Base-by-base conservation (phyloP, 2,797 vertebrate species). In the Eidolon dupreanum region DNA sequence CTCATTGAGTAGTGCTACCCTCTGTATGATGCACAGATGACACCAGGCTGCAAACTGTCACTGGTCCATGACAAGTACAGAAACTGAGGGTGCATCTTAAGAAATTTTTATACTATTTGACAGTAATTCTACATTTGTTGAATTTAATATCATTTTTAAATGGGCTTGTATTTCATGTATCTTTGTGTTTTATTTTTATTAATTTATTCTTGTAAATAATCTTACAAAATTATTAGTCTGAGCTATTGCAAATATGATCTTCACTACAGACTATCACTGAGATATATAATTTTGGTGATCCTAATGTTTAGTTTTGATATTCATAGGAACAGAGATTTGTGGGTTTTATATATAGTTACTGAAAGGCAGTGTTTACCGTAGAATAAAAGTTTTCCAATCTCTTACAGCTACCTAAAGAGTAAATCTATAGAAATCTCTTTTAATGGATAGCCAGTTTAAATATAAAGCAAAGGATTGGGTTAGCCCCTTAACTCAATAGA, bases 341-440 rank as follows among this genome's bases (percentile, higher is more conserved):
- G 22, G 43, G 26, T 90, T 63, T 63, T 12, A 57, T 31, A 43
- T 24, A n/a, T 36, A 13, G 8, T 77, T 88, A 51, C 8, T 71
- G 41, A 84, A 90, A 77, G 59, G 17, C 36, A 36, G 36, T 36
- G 6, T 81, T 75, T 63, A 92, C 49, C 24, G 4, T n/a, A 49
- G 26, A 77, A 38, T 36, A 79, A 90, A 57, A 53, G 6, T 41
- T 53, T 79, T 93, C 16, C 2, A 31, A 74, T 93, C 87, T 79
- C 68, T 66, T 79, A 55, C 6, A 66, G 20, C 61, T 51, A 63
- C 8, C 33, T 36, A 53, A 81, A 75, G 24, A 2, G 6, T 85
- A 84, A 41, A 17, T 79, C 26, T 74, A 26, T 51, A n/a, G 53
- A 71, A 90, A 93, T 66, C n/a, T 81, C 38, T 90, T 93, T 68